Percentiles rank a stretch among this genome's conserved stretches.
These are phyloP conservation scores for Chironomus riparius DNA, from an alignment of 2,888 invertebrate species.

Conservation along the genomic window DNA sequence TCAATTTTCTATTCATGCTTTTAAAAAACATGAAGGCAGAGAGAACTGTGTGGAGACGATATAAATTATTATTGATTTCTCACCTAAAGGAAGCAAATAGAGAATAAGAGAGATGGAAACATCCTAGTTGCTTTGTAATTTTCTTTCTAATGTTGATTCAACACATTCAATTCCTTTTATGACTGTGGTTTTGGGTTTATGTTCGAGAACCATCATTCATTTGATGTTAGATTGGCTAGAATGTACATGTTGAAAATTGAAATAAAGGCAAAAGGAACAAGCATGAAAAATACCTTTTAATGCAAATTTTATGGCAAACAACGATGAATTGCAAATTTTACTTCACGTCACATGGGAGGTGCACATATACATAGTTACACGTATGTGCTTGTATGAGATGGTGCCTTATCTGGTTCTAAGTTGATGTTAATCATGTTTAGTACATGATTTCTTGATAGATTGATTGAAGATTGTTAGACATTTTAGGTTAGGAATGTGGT, in stretches of 20 bases:
- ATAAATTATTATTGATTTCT: slow-evolving; percentile 22
- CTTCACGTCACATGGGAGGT: neutral
- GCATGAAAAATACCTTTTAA: neutral
- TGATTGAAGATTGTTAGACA: too few relatives aligned
- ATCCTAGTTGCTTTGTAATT: neutral
- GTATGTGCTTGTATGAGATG: too few relatives aligned
- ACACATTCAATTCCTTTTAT: neutral
- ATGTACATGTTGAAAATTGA: neutral
- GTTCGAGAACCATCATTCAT: neutral
- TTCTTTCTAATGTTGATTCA: neutral
- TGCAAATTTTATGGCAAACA: slow-evolving; percentile 9
- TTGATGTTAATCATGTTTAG: too few relatives aligned
- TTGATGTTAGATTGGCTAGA: neutral
- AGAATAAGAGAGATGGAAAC: too few relatives aligned
- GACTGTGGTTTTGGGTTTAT: neutral
- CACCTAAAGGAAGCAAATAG: slow-evolving; percentile 2
- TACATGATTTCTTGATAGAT: too few relatives aligned
- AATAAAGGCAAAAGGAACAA: neutral
- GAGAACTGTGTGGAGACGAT: neutral
- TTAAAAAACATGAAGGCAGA: neutral
- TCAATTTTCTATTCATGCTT: too few relatives aligned
- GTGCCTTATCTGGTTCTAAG: too few relatives aligned
- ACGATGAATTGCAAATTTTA: slow-evolving; percentile 6
- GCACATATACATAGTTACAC: too few relatives aligned
- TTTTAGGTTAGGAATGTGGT: too few relatives aligned